A percentile compares a stretch with the other conserved stretches of the same genome.
Conservation (phyloP, 2,113 vertebrate genomes). For the Alces alces region DNA sequence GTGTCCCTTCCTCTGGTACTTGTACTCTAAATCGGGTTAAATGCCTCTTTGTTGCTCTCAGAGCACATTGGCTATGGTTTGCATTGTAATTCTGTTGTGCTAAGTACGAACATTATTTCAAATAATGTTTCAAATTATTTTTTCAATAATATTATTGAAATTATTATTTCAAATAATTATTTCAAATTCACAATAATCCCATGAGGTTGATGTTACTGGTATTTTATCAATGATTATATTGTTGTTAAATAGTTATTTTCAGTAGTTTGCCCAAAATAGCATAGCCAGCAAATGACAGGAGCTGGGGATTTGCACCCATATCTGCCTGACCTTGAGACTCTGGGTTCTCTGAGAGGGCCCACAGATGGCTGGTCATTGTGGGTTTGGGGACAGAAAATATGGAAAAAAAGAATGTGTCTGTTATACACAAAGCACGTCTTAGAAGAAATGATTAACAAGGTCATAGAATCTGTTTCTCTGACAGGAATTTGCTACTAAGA, state of each 20-base stretch:
- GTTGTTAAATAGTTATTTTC: neutral
- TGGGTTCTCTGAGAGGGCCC: neutral
- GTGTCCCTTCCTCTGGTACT: neutral
- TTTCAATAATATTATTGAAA: neutral
- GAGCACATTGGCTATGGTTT: neutral
- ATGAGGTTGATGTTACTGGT: neutral
- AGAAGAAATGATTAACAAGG: constrained; percentile 9
- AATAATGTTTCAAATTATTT: neutral
- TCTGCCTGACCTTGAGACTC: neutral
- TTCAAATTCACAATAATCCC: neutral
- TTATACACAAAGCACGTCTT: constrained; percentile 4
- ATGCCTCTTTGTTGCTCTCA: neutral
- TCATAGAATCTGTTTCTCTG: constrained; percentile 45
- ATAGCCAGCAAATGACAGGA: neutral
- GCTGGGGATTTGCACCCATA: neutral
- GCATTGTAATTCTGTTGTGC: neutral
- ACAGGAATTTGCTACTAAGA: constrained; percentile 55
- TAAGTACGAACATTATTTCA: neutral
- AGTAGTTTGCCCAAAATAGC: constrained; percentile 6
- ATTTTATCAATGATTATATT: constrained; percentile 16
- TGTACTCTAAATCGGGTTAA: neutral
- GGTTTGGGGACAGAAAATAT: neutral
- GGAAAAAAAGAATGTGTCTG: neutral
- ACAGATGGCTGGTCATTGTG: neutral
- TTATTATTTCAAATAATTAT: neutral